Conservation (phyloP, 2,113 vertebrate genomes). For the Elachura formosa region DNA sequence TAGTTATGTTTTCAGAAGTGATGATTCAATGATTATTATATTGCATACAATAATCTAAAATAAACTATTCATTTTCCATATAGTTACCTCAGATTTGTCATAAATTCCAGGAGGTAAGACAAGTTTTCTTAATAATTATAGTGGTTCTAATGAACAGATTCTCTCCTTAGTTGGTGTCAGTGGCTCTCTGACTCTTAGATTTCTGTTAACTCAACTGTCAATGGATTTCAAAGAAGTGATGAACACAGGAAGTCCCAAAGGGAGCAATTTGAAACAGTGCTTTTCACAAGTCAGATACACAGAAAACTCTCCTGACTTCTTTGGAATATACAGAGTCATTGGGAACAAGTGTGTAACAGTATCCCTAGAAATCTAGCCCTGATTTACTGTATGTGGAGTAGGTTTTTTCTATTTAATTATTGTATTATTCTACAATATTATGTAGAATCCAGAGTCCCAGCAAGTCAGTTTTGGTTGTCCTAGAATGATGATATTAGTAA, state of each 20-base stretch:
- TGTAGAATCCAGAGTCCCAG: not conserved
- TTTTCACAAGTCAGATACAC: not conserved
- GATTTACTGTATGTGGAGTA: rapidly evolving
- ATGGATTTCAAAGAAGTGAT: not conserved
- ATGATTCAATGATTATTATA: not conserved
- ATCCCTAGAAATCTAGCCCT: not conserved
- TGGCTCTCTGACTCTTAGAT: not conserved
- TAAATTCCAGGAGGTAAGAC: not conserved
- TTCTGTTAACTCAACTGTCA: not conserved
- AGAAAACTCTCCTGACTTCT: not conserved
- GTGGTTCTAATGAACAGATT: not conserved
- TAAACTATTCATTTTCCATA: not conserved
- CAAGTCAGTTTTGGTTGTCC: not conserved
- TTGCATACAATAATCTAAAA: not conserved
- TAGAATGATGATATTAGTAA: not conserved
- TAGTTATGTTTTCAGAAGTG: not conserved
- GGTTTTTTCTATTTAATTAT: not conserved
- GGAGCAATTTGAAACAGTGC: not conserved
- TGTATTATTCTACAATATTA: not conserved
- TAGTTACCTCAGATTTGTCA: not conserved
- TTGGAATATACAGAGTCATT: not conserved
- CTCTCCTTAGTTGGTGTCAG: not conserved
- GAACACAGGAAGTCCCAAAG: not conserved
- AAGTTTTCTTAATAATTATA: not conserved
- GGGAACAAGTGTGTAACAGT: not conserved